phyloP scores from a whole-genome alignment of 2,888 invertebrate genomes.

The Nymphalis c-album region DNA sequence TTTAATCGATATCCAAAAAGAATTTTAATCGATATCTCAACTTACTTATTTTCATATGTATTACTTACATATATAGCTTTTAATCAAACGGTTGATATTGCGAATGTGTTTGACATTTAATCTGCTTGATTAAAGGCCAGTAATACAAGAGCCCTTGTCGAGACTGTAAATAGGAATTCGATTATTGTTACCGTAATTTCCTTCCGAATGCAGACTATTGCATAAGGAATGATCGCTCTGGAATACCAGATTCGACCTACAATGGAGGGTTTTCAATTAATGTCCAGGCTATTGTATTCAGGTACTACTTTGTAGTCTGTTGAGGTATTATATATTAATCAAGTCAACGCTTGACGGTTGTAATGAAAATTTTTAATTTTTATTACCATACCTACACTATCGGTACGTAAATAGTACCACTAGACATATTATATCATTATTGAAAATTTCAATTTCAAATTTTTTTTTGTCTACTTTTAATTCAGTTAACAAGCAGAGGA shows the following conservation, averaged over 20 bases:
- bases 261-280: slow-evolving; percentile 19
- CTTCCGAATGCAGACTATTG: slow-evolving; percentile 30
- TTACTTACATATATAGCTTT: neutral
- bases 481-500: no score
- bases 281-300: slow-evolving; percentile 1
- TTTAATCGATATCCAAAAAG: no score
- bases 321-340: neutral
- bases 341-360: neutral
- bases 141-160: slow-evolving; percentile 11
- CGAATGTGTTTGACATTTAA: neutral
- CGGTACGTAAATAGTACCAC: no score
- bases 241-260: slow-evolving; percentile 14
- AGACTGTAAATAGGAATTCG: slow-evolving; percentile 24
- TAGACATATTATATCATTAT: no score
- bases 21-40: no score
- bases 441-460: no score
- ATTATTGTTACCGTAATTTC: slow-evolving; percentile 31
- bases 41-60: no score
- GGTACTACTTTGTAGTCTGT: slow-evolving; percentile 1
- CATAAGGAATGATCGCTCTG: slow-evolving; percentile 15
- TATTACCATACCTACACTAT: no score
- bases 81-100: neutral
- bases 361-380: neutral
- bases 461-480: no score
- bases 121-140: slow-evolving; percentile 1